phyloP scores from a whole-genome alignment of 1,140 invertebrate species.

The Drosophila kikkawai region DNA sequence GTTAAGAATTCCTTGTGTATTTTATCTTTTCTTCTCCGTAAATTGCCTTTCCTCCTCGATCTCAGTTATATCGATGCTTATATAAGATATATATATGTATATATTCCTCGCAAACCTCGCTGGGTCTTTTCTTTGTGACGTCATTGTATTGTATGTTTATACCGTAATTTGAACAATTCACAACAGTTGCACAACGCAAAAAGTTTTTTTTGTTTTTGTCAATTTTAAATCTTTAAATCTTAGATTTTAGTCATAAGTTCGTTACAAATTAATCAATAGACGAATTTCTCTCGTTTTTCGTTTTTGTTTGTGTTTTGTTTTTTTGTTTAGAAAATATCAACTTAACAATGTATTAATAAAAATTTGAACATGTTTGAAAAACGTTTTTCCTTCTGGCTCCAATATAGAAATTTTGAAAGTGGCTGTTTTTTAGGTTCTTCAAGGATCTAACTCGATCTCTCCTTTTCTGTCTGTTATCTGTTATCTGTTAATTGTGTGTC shows the following conservation, averaged over 20 bases:
- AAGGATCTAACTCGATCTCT: slow-evolving; percentile 19
- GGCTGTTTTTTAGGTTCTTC: slow-evolving; percentile 8
- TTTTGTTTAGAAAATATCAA: slow-evolving; percentile 50
- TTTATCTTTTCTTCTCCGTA: slow-evolving; percentile 58
- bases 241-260: slow-evolving; percentile 60
- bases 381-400: slow-evolving; percentile 73
- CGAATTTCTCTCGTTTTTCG: slow-evolving; percentile 55
- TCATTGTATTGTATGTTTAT: slow-evolving; percentile 62
- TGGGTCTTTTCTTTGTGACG: slow-evolving; percentile 66
- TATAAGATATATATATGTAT: slow-evolving; percentile 18
- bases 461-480: slow-evolving; percentile 19
- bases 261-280: slow-evolving; percentile 77
- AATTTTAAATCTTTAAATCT: slow-evolving; percentile 51
- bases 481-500: slow-evolving; percentile 8
- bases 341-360: slow-evolving; percentile 71
- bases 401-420: slow-evolving; percentile 52
- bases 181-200: slow-evolving; percentile 81
- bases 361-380: slow-evolving; percentile 74
- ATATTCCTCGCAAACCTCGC: slow-evolving; percentile 45
- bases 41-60: slow-evolving; percentile 36
- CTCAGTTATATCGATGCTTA: slow-evolving; percentile 19
- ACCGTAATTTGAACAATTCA: slow-evolving; percentile 83
- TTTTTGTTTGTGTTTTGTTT: slow-evolving; percentile 26
- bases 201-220: slow-evolving; percentile 45
- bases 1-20: slow-evolving; percentile 83